Conservation (phyloP, 2,113 vertebrate species). For the Phaethornis superciliosus region DNA sequence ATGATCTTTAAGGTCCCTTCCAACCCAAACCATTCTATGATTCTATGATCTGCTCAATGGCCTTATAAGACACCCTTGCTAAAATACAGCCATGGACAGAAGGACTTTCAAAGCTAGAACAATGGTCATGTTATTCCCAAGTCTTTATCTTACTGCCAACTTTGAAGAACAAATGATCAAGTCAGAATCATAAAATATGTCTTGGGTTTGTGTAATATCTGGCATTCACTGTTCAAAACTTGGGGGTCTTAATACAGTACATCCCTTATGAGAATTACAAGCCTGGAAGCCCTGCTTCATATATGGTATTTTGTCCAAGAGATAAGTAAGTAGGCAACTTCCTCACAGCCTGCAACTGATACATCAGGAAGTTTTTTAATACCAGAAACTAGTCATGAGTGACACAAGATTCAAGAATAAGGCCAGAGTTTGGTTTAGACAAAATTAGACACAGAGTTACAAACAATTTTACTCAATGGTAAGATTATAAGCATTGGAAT, state of each 20-base stretch:
- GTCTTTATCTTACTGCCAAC: background rate
- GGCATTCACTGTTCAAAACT: background rate
- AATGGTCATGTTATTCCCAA: background rate
- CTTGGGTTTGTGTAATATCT: background rate
- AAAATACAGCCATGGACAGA: background rate
- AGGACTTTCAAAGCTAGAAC: background rate
- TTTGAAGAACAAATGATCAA: background rate
- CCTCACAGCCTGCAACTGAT: background rate
- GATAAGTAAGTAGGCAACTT: background rate
- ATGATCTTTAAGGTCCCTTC: no score
- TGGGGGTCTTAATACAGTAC: accelerated
- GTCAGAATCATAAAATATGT: background rate
- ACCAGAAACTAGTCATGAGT: background rate
- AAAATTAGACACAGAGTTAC: background rate
- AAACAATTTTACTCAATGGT: background rate
- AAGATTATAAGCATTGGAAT: background rate
- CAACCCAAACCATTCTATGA: no score
- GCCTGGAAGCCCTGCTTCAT: background rate
- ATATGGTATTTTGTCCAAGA: background rate
- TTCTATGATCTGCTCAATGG: background rate
- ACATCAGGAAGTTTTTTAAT: background rate
- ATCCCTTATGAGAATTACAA: background rate
- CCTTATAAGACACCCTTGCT: background rate
- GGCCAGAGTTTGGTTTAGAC: background rate
- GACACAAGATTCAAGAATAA: background rate